Evolutionary conservation across 1,140 invertebrate genomes (phyloP).

Genomic region (Leptinotarsa texana): DNA sequence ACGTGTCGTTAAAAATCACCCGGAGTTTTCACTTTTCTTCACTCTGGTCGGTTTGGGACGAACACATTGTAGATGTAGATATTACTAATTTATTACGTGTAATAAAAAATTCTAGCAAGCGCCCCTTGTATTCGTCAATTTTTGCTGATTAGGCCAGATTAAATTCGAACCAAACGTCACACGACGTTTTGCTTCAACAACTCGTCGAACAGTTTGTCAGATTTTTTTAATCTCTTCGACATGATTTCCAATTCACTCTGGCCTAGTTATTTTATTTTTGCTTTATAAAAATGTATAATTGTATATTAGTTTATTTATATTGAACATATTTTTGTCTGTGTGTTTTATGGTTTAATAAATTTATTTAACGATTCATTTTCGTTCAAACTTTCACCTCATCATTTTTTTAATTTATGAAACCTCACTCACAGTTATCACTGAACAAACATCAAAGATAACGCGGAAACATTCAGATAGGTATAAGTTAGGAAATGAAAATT

Average conservation of each 20-base stretch:
- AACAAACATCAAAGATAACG: neutral
- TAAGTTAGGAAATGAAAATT: no score
- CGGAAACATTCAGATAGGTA: no score
- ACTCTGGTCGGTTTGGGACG: neutral
- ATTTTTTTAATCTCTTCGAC: no score
- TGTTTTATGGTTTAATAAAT: slow-evolving; percentile 39
- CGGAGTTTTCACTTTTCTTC: slow-evolving; percentile 17
- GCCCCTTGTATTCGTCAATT: slow-evolving; percentile 23
- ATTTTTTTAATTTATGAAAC: neutral
- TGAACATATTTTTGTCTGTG: slow-evolving; percentile 36
- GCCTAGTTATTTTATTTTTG: slow-evolving; percentile 21
- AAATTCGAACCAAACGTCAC: neutral
- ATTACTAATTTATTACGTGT: slow-evolving; percentile 32
- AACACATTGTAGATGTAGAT: slow-evolving; percentile 26
- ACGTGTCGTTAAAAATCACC: neutral
- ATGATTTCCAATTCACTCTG: neutral
- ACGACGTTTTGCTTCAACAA: no score
- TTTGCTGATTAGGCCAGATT: slow-evolving; percentile 1
- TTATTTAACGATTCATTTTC: slow-evolving; percentile 32
- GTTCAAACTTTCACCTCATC: neutral
- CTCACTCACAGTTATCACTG: neutral
- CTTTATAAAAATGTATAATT: slow-evolving; percentile 38
- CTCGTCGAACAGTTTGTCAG: no score
- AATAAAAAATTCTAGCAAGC: slow-evolving; percentile 22
- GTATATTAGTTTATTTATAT: slow-evolving; percentile 38